Evolutionary conservation across 1,140 invertebrate genomes (phyloP), one percentile per base, ranked within the genome.

Genomic region (Ceratitis capitata): DNA sequence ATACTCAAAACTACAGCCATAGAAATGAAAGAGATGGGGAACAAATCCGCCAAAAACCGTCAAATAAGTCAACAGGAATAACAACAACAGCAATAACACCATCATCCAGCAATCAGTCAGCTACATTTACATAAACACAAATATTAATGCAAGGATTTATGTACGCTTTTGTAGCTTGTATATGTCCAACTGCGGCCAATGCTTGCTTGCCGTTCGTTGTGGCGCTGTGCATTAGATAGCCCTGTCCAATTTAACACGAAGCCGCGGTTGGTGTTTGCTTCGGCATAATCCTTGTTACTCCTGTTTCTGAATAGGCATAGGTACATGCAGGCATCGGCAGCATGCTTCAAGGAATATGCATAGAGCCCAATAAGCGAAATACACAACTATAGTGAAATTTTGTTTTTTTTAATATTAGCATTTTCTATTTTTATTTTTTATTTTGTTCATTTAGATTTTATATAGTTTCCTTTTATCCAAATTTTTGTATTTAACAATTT

Each of bases 11-110:
- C 42, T 6, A 39, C 5, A 10, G 7, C 39, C 39, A 14, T 64
- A 12, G 29, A 32, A 64, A 32, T 23, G 39, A 78, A n/a, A 26
- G 19, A 42, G 23, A 10, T 10, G n/a, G n/a, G 10, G 29, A 23
- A 78, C n/a, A 78, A 78, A 23, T 45, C 42, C 9, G 4, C 16
- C 2, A 78, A 45, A n/a, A 78, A 12, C 69, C 35, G 39, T 39
- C 69, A 78, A 78, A 78, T 78, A 78, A 78, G 69, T 78, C 19
- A 78, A 78, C 69, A 78, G 69, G 42, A 45, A 78, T 78, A 78
- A 39, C 39, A 69, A 45, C 58, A 64, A 64, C 19, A 47, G 45
- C 26, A 39, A 69, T 78, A n/a, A 78, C 69, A 78, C 19, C 19
- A 45, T 19, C n/a, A 45, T 10, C 69, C 6, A 42, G n/a, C 23